Conservation (phyloP, 2,797 vertebrate genomes). For the Chromis chromis region DNA sequence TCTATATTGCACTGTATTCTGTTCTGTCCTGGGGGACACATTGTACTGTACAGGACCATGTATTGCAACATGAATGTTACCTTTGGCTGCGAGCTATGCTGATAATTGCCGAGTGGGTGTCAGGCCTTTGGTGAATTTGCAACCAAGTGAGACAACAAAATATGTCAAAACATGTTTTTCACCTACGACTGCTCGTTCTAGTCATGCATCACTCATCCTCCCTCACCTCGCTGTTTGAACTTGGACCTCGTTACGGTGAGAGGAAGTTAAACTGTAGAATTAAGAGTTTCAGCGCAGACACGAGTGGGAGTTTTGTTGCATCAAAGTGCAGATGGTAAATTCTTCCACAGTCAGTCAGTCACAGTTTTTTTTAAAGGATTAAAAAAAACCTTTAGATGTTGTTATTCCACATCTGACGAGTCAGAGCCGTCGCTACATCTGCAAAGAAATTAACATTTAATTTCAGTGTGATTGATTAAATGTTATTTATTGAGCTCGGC, state of each 20-base stretch:
- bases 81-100: constrained; percentile 64
- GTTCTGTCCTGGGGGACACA: constrained; percentile 41
- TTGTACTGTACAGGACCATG: constrained; percentile 45
- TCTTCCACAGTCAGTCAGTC: constrained; percentile 20
- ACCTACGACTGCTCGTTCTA: constrained; percentile 39
- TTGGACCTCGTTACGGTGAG: constrained; percentile 56
- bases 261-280: constrained; percentile 50
- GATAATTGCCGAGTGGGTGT: constrained; percentile 77
- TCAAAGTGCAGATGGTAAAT: constrained; percentile 26
- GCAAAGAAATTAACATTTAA: constrained; percentile 21
- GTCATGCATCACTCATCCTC: constrained; percentile 51
- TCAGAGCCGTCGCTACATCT: constrained; percentile 8
- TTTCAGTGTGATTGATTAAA: constrained; percentile 33
- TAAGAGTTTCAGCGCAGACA: constrained; percentile 25
- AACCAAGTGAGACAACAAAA: constrained; percentile 70
- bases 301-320: constrained; percentile 52
- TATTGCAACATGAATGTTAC: constrained; percentile 70
- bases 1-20: constrained; percentile 6
- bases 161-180: constrained; percentile 76
- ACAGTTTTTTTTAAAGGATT: constrained; percentile 24
- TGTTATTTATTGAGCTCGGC: constrained; percentile 16
- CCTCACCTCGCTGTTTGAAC: constrained; percentile 58
- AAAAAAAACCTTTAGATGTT: constrained; percentile 34
- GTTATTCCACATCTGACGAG: constrained; percentile 33
- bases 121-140: constrained; percentile 66